Conservation (phyloP, 2,113 vertebrate genomes). For the Saccopteryx bilineata region DNA sequence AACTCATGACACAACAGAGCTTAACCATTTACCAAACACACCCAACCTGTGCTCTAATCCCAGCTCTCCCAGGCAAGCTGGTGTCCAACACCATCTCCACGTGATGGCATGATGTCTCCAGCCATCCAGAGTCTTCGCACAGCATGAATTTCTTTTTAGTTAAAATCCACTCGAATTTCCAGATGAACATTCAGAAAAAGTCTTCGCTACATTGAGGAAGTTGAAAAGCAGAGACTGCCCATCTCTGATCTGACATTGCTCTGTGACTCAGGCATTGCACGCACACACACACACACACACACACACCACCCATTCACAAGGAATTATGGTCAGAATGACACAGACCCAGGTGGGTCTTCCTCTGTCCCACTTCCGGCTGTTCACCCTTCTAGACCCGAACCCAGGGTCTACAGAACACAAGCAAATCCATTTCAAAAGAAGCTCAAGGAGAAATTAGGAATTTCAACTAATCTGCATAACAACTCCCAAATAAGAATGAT, state of each 20-base stretch:
- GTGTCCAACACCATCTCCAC: not conserved
- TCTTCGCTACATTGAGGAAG: not conserved
- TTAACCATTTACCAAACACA: not conserved
- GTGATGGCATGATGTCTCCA: not conserved
- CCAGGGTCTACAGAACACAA: not conserved
- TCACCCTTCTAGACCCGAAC: not conserved
- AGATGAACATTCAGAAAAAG: constrained; percentile 31
- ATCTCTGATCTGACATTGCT: not conserved
- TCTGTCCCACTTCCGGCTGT: not conserved
- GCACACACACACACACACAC: not conserved
- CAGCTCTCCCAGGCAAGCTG: not conserved
- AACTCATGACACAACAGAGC: fast-evolving
- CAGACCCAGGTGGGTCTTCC: not conserved
- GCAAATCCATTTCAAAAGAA: constrained; percentile 1
- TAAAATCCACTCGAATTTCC: constrained; percentile 43
- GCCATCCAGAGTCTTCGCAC: not conserved
- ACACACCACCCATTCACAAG: not conserved
- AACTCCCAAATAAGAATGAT: not conserved
- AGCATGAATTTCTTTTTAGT: constrained; percentile 33
- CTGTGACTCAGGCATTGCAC: not conserved
- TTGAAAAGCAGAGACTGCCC: not conserved
- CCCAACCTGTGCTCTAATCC: fast-evolving
- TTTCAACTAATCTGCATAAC: not conserved
- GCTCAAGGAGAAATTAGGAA: not conserved
- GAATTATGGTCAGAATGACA: not conserved